phyloP scores from a whole-genome alignment of 2,113 vertebrate genomes.

The Ivindomyrus marchei region DNA sequence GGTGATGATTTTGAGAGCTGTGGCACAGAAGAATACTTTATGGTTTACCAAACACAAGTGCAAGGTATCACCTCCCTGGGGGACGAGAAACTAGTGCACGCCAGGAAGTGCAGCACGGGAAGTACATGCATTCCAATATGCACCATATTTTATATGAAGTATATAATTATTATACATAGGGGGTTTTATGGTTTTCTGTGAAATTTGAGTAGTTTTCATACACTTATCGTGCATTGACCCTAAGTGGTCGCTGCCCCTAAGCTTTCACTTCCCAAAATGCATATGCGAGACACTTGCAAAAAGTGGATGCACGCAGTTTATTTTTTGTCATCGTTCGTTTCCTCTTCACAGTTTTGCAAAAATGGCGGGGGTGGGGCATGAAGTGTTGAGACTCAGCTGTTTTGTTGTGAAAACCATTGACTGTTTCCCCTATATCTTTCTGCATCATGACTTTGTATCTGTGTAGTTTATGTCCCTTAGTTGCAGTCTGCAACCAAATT shows the following conservation, averaged over 20 bases:
- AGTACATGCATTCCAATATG: neutral
- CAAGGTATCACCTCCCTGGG: slow-evolving; percentile 67
- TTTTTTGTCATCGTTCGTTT: neutral
- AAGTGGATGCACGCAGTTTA: neutral
- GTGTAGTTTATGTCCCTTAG: neutral
- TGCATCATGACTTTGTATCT: neutral
- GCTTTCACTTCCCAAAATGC: neutral
- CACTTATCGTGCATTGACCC: neutral
- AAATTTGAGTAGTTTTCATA: neutral
- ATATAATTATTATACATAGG: neutral
- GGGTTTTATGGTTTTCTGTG: neutral
- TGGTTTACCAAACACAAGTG: slow-evolving; percentile 94
- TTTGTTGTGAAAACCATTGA: neutral
- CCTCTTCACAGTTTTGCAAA: neutral
- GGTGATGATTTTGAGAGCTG: slow-evolving; percentile 91
- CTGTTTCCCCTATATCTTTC: neutral
- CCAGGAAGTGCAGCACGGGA: neutral
- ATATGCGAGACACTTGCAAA: neutral
- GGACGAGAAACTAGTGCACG: too few relatives aligned
- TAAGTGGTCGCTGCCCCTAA: too few relatives aligned
- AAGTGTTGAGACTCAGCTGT: neutral
- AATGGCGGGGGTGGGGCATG: neutral
- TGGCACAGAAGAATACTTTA: slow-evolving; percentile 75
- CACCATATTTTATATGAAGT: neutral
- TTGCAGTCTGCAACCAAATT: neutral